phyloP scores from a whole-genome alignment of 2,113 vertebrate genomes.

The Guaruba guarouba region DNA sequence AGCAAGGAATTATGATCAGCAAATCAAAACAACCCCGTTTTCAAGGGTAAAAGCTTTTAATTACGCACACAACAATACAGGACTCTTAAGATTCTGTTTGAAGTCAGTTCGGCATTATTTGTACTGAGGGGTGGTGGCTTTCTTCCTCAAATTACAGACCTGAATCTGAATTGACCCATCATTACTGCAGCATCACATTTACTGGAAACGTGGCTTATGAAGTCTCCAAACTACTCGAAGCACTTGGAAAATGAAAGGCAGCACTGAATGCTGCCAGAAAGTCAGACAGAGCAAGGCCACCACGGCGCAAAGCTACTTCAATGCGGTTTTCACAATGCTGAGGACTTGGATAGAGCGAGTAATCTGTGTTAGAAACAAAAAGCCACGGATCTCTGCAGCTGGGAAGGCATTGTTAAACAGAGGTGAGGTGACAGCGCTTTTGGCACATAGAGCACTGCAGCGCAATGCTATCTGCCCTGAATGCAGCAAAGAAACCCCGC shows the following conservation, averaged over 20 bases:
- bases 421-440: background rate
- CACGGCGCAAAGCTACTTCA: conserved; percentile 19
- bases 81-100: conserved; percentile 18
- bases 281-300: background rate
- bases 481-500: background rate
- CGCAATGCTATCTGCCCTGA: background rate
- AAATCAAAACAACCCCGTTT: conserved; percentile 6
- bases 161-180: conserved; percentile 49
- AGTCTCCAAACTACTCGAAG: conserved; percentile 35
- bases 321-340: background rate
- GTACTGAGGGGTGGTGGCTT: background rate
- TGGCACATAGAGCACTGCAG: background rate
- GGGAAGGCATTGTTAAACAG: background rate
- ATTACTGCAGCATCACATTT: conserved; percentile 51
- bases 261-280: background rate
- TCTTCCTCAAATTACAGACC: conserved; percentile 19
- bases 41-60: conserved; percentile 64
- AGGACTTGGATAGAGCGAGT: background rate
- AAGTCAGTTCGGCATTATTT: conserved; percentile 33
- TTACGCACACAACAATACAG: background rate
- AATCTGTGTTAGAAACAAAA: conserved; percentile 10
- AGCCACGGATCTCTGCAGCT: background rate
- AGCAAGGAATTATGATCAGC: conserved; percentile 25
- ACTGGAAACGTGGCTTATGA: conserved; percentile 37
- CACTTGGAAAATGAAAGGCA: conserved; percentile 46